Evolutionary conservation across 1,140 invertebrate species (phyloP).

Genomic region (Drosophila truncata): DNA sequence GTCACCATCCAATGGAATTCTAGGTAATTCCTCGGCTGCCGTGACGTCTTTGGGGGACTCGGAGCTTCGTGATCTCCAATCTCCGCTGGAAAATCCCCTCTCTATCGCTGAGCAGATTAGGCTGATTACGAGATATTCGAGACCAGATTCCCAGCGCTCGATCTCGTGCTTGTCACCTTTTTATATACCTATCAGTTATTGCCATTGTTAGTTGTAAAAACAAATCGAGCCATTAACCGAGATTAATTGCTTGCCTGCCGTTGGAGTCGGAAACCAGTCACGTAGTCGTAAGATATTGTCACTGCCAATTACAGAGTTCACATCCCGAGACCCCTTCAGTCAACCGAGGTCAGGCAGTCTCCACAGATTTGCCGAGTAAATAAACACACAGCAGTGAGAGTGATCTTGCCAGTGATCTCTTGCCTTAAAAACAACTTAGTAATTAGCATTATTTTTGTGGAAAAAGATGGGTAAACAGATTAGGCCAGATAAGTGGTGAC

Average conservation of each 20-base stretch:
- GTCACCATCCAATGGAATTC: constrained; percentile 47
- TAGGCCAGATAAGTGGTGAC: constrained; percentile 32
- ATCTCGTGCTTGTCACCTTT: constrained; percentile 45
- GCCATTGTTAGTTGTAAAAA: constrained; percentile 36
- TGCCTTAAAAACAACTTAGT: constrained; percentile 15
- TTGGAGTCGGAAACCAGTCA: constrained; percentile 35
- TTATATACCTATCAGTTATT: constrained; percentile 7
- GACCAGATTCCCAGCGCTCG: constrained; percentile 6
- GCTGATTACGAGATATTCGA: constrained; percentile 6
- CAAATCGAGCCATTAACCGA: constrained; percentile 39
- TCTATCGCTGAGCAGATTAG: constrained; percentile 9
- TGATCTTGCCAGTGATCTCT: constrained; percentile 17
- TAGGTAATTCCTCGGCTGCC: constrained; percentile 36
- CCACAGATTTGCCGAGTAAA: not conserved
- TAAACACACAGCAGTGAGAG: constrained; percentile 25
- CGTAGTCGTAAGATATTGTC: constrained; percentile 38
- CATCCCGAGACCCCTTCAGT: constrained; percentile 16
- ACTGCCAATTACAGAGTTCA: constrained; percentile 36
- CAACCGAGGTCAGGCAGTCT: constrained; percentile 36
- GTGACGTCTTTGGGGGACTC: constrained; percentile 46
- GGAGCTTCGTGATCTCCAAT: not conserved
- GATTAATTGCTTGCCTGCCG: constrained; percentile 2
- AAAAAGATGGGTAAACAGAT: constrained; percentile 28
- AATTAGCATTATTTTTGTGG: constrained; percentile 10
- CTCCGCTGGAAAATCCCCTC: constrained; percentile 1